Conservation (phyloP, 2,113 vertebrate species). For the Cavia aperea region DNA sequence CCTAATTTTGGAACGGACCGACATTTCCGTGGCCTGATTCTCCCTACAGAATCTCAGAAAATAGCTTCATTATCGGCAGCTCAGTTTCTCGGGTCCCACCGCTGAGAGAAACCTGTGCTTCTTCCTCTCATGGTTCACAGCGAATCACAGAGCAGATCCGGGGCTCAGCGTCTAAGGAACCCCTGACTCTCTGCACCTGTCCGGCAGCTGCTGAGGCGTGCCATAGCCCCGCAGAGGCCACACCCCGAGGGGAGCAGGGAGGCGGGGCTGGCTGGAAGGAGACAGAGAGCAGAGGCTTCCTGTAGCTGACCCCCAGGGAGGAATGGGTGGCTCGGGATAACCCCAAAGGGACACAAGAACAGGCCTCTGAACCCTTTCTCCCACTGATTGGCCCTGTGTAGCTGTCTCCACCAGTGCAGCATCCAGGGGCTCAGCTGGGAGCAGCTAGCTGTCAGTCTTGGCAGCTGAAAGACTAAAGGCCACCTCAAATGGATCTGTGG, state of each 20-base stretch:
- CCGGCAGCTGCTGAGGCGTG: accelerated
- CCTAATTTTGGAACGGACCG: background rate
- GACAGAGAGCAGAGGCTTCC: background rate
- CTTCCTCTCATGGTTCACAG: background rate
- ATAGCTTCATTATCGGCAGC: background rate
- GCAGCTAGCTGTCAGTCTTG: background rate
- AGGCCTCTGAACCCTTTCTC: background rate
- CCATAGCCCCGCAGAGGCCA: background rate
- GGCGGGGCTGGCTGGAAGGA: background rate
- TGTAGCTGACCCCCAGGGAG: background rate
- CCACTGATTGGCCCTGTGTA: background rate
- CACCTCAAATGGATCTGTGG: background rate
- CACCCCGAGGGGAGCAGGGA: background rate
- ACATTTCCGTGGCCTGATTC: background rate
- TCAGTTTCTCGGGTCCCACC: background rate
- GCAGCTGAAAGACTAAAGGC: background rate
- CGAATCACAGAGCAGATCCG: background rate
- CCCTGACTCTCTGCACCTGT: background rate
- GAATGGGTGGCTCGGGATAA: background rate
- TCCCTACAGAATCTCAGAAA: background rate
- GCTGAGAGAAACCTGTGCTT: background rate
- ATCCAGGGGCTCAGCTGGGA: background rate
- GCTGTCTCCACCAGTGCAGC: background rate
- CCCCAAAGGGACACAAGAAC: background rate
- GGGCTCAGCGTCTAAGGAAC: background rate